Evolutionary conservation across 1,140 invertebrate genomes (phyloP).

Genomic region (Cotesia typhae): DNA sequence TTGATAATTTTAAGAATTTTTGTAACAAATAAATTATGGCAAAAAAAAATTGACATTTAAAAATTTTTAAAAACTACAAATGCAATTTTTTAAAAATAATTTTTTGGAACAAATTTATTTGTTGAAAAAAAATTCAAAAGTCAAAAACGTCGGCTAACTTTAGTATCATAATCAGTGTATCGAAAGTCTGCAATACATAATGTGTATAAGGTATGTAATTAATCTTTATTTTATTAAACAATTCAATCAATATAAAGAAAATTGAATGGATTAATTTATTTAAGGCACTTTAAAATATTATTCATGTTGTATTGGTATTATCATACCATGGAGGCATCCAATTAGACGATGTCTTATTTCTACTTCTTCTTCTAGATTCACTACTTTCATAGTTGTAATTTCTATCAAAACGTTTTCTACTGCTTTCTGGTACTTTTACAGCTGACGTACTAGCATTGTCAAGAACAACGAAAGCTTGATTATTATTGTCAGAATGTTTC

Average conservation of each 20-base stretch:
- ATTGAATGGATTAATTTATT: neutral
- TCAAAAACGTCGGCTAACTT: no score
- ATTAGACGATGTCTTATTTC: slow-evolving; percentile 53
- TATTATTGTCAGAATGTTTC: slow-evolving; percentile 34
- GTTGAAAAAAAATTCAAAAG: no score
- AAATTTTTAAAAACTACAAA: no score
- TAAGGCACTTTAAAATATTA: neutral
- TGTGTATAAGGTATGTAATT: no score
- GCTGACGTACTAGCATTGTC: slow-evolving; percentile 45
- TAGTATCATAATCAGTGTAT: no score
- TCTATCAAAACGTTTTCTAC: slow-evolving; percentile 39
- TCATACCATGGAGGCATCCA: slow-evolving; percentile 66
- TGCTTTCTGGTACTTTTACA: slow-evolving; percentile 29
- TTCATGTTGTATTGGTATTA: slow-evolving; percentile 56
- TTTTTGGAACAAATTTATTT: no score
- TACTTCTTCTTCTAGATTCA: slow-evolving; percentile 37
- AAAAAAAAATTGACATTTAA: no score
- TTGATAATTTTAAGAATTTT: no score
- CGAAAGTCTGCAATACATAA: no score
- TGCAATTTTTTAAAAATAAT: no score
- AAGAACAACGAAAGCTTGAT: slow-evolving; percentile 58
- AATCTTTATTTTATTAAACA: neutral
- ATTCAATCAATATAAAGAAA: neutral
- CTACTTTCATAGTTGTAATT: slow-evolving; percentile 44
- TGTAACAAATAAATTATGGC: no score